Evolutionary conservation across 2,888 invertebrate genomes (phyloP), one percentile per base, ranked within the genome.

Genomic region (Augiades crinisus): DNA sequence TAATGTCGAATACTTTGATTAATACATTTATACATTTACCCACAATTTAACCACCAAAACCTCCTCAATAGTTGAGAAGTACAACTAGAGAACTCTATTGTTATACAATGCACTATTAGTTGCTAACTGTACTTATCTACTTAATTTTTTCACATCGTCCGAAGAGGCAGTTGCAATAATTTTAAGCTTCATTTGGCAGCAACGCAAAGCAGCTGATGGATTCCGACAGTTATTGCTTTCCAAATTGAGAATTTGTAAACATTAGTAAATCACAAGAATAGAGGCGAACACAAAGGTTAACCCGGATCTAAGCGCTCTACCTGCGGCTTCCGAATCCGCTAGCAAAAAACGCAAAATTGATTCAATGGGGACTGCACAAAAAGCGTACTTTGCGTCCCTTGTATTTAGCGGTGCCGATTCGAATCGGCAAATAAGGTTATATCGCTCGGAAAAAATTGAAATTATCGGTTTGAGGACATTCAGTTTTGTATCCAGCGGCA

Each of bases 241-340:
- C 74, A 82, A 85, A 85, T 87, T 81, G 78, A 74, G 70, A 80
- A 83, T 81, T 83, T 81, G 86, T 82, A 87, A 89, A 88, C 83
- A 87, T 82, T 75, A 78, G 73, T 70, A 69, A 75, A 74, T 76
- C 72, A 72, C 63, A 74, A 78, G 70, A 78, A 83, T 73, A 67
- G 72, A 52, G 46, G 21, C 37, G 57, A 65, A 67, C 69, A 80
- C 79, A 86, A 87, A 75, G 71, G 68, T 55, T 64, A 60, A 75
- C 81, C 84, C 88, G 89, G 88, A 88, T 88, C 87, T 86, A 81
- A 79, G 70, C 70, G 64, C 74, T 79, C 81, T 88, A 88, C 88
- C 89, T 88, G 88, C 82, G 85, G 87, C 87, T 89, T 89, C 88
- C 88, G 88, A 88, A 85, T 78, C 72, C 72, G 69, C 72, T 66